Conservation (phyloP, 2,113 vertebrate species). For the Monopterus albus region DNA sequence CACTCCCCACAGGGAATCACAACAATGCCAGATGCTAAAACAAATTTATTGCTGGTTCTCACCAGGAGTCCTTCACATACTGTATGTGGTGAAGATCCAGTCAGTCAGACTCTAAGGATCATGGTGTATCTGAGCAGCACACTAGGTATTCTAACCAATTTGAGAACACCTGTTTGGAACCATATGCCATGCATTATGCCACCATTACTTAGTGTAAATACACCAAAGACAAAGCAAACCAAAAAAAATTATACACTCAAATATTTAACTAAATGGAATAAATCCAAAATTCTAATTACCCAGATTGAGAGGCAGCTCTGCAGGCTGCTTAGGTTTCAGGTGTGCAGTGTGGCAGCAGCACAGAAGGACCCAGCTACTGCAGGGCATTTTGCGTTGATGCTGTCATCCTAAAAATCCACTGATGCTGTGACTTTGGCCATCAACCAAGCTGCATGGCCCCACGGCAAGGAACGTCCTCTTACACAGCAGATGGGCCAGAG, state of each 20-base stretch:
- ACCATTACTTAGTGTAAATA: background rate
- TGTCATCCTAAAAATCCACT: constrained; percentile 42
- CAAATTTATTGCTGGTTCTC: background rate
- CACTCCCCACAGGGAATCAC: background rate
- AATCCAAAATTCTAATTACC: background rate
- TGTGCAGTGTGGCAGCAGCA: constrained; percentile 3
- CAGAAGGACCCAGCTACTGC: constrained; percentile 10
- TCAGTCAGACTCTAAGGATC: background rate
- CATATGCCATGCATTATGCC: background rate
- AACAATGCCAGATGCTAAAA: constrained; percentile 10
- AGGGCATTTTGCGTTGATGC: constrained; percentile 1
- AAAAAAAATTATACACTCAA: too few species aligned
- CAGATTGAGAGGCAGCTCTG: background rate
- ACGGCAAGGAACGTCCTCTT: constrained; percentile 54
- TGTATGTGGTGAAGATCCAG: background rate
- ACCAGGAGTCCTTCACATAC: background rate
- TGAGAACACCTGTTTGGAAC: background rate
- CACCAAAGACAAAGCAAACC: background rate
- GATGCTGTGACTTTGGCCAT: constrained; percentile 52
- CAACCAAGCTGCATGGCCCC: constrained; percentile 43
- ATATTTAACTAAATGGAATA: background rate
- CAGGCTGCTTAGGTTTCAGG: background rate
- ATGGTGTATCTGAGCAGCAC: background rate
- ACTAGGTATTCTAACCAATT: background rate
- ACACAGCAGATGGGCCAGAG: constrained; percentile 34